Evolutionary conservation across 2,888 invertebrate genomes (phyloP), one percentile per base, ranked within the genome.

Genomic region (Acanthosoma haemorrhoidale): DNA sequence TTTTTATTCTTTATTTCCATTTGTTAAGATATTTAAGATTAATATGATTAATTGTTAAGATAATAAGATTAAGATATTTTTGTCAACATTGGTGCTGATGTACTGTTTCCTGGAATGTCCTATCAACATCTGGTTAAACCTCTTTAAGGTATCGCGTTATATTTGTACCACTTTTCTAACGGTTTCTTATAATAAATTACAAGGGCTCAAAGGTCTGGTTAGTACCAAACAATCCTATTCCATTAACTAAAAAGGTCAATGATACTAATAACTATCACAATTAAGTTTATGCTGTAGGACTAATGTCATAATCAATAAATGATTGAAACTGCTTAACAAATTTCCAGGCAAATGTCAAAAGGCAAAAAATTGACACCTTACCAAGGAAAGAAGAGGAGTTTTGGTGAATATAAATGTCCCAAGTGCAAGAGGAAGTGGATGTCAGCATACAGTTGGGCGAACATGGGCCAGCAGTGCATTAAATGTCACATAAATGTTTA

Each of bases 381-480:
- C 80, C 94, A 94, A 80, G 94, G 94, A 25, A 89, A 90, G 79
- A 94, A 93, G 79, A 83, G 93, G 13, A 93, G 93, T 80, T 94
- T 93, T 79, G 94, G 94, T 2, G 92, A 94, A 79, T 94, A 91
- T 84, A 91, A 92, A 80, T 94, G 94, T 77, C 88, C 91, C 0
- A 92, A 93, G 78, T 94, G 94, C 81, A 92, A 93, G 78, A 85
- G 94, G 79, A 93, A 92, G 80, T 94, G 94, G 94, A 93, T 92
- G 91, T 91, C 90, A 70, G 92, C 91, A 3, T 94, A 94, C 81
- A 92, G 91, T 67, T 94, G 92, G 92, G 91, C 94, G 5, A 94
- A 94, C 81, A 91, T 90, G 85, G 91, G 91, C 0, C 94, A 94
- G 79, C 89, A 92, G 78, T 94, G 94, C 79, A 92, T 91, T 77